A percentile compares a stretch with the other conserved stretches of the same genome.
Conservation (phyloP, 2,797 vertebrate species). For the Oryzias sinensis region DNA sequence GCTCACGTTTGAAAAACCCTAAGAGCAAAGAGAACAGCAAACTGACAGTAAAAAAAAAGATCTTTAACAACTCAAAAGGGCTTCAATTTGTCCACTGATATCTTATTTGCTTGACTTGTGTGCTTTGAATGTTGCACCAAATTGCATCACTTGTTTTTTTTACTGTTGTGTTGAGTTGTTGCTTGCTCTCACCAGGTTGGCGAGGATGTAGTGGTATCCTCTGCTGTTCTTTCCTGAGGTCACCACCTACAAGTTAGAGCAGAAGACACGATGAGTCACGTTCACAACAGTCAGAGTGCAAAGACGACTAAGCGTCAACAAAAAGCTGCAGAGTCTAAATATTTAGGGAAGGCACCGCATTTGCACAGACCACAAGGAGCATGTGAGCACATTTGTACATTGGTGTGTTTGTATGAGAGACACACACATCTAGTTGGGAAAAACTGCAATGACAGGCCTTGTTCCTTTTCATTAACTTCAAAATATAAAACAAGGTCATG, state of each 20-base stretch:
- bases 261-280: constrained; percentile 55
- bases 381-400: constrained; percentile 30
- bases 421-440: constrained; percentile 26
- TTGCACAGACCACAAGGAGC: not conserved
- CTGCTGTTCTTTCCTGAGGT: constrained; percentile 91
- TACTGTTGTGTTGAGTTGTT: constrained; percentile 32
- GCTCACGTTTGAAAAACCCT: constrained; percentile 94
- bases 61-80: constrained; percentile 22
- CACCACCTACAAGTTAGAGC: constrained; percentile 83
- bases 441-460: constrained; percentile 62
- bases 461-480: constrained; percentile 76
- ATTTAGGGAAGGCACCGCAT: constrained; percentile 1
- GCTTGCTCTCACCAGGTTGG: constrained; percentile 90
- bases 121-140: constrained; percentile 14
- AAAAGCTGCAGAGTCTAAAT: constrained; percentile 37
- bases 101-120: not conserved
- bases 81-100: constrained; percentile 7
- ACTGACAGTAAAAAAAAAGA: constrained; percentile 8
- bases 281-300: constrained; percentile 35
- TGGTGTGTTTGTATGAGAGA: constrained; percentile 33
- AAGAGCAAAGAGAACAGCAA: constrained; percentile 48
- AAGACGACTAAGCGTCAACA: constrained; percentile 37
- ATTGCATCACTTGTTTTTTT: constrained; percentile 40
- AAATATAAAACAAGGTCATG: constrained; percentile 75
- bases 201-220: constrained; percentile 97